Conservation (phyloP, 2,797 vertebrate species). For the Psittacula echo region DNA sequence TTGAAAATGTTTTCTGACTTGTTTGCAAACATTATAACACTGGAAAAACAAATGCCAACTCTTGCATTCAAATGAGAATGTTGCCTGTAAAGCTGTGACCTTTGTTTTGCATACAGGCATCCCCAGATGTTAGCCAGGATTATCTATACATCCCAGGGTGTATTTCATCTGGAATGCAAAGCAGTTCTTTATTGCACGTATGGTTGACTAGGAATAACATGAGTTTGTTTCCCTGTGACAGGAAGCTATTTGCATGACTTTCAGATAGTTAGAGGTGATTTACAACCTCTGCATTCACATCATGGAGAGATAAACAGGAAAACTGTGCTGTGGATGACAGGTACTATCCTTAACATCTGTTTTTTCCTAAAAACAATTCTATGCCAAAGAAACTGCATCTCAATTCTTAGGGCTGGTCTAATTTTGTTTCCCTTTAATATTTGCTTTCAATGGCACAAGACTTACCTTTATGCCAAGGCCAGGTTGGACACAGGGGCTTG, state of each 20-base stretch:
- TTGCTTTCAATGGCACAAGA: not conserved
- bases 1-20: not conserved
- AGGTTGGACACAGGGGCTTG: not conserved
- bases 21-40: not conserved
- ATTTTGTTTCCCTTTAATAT: not conserved
- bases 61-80: not conserved
- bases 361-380: not conserved
- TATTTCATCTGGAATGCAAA: not conserved
- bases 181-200: not conserved
- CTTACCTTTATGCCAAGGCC: not conserved
- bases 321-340: not conserved
- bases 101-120: not conserved
- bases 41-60: not conserved
- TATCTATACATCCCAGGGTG: constrained; percentile 12
- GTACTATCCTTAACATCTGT: not conserved
- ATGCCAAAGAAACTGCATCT: not conserved
- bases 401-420: not conserved
- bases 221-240: not conserved
- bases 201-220: not conserved
- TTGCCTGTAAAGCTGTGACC: not conserved
- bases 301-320: not conserved
- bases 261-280: constrained; percentile 53
- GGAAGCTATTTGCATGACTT: constrained; percentile 18
- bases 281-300: not conserved
- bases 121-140: constrained; percentile 30